Evolutionary conservation across 1,140 invertebrate species (phyloP), one percentile per base, ranked within the genome.

Genomic region (Chironomus striatipennis): DNA sequence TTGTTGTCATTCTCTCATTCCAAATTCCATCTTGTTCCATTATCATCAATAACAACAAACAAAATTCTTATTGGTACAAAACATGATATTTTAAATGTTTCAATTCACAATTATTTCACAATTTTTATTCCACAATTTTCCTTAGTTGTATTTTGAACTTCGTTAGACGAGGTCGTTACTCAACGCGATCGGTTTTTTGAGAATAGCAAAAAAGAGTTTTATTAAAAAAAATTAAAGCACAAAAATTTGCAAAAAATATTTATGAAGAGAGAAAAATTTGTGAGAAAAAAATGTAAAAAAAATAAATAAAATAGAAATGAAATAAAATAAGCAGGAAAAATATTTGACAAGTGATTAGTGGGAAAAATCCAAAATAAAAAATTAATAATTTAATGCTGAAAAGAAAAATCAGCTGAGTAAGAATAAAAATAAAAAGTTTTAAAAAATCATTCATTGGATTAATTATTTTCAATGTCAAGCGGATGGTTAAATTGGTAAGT

Each of bases 311-410:
- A 5, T 34, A 5, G 24, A 34, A 34, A 34, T 34, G 24, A 34
- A 34, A 34, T 34, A 34, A 34, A 34, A 34, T 34, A 34, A 34
- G 24, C 24, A 34, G 24, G n/a, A n/a, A n/a, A 47, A 47, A 47
- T 47, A 47, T 47, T 57, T 15, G 47, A 57, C 47, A 57, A 57
- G 47, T 57, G 47, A 57, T 57, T 57, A 57, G 47, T 57, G n/a
- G n/a, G 47, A 57, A 57, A 57, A 47, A 10, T 57, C 12, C 12
- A 57, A 57, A 57, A 57, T 15, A 57, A 57, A 57, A 5, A 12
- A 47, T 47, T 47, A 43, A 43, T 8, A 47, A 8, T 47, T 8
- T 47, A 15, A 47, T n/a, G 47, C 12, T 57, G 12, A 57, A 57
- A 57, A 57, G 47, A 43, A 43, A 47, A 47, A 47, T 57, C 47